Conservation (phyloP, 2,888 invertebrate species). For the Eucera pruinosa region DNA sequence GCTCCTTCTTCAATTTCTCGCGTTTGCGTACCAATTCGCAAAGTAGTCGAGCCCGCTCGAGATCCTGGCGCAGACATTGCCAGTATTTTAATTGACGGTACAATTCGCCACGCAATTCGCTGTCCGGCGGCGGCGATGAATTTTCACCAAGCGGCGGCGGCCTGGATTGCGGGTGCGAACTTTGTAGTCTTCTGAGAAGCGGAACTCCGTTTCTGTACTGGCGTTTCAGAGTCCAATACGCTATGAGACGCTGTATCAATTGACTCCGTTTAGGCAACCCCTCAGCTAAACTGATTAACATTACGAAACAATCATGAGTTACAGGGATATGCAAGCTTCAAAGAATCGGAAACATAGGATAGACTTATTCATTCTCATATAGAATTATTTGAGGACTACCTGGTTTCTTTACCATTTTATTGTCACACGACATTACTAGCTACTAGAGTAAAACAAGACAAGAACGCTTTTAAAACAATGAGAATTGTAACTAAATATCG, state of each 20-base stretch:
- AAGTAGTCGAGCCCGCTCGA: conserved; percentile 95
- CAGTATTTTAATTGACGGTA: conserved; percentile 96
- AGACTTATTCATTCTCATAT: not conserved
- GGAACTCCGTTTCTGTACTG: conserved; percentile 98
- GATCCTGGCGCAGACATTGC: conserved; percentile 96
- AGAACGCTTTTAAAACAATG: too few relatives aligned
- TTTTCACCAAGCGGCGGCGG: conserved; percentile 77
- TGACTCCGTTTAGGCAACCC: conserved; percentile 90
- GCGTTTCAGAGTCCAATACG: conserved; percentile 98
- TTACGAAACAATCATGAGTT: too few relatives aligned
- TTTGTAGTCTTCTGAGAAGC: conserved; percentile 93
- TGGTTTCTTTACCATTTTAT: too few relatives aligned
- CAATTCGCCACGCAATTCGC: conserved; percentile 87
- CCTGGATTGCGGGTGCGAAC: conserved; percentile 83
- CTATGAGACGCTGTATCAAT: conserved; percentile 94
- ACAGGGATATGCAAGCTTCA: too few relatives aligned
- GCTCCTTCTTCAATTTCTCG: conserved; percentile 96
- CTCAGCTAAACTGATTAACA: conserved; percentile 78
- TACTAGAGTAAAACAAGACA: too few relatives aligned
- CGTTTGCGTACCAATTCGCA: conserved; percentile 98
- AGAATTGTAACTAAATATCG: too few relatives aligned
- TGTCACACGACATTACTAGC: too few relatives aligned
- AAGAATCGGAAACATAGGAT: conserved; percentile 9
- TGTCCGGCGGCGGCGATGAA: conserved; percentile 80
- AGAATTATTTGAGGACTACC: too few relatives aligned